Evolutionary conservation across 2,113 vertebrate species (phyloP).

Genomic region (Sylvia atricapilla): DNA sequence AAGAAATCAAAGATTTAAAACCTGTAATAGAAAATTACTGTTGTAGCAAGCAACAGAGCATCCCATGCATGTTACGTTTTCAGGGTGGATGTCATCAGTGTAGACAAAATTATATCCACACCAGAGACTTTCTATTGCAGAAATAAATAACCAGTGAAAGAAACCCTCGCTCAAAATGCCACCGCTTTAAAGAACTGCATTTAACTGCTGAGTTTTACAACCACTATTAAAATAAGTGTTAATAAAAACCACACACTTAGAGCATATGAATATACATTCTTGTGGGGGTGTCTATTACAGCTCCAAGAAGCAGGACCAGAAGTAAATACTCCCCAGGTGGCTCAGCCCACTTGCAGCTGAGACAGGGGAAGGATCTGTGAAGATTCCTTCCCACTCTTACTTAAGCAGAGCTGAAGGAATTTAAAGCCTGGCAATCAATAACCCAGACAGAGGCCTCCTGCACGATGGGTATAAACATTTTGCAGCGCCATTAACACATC

Average conservation of each 20-base stretch:
- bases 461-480: fast-evolving
- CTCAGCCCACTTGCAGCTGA: not conserved
- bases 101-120: not conserved
- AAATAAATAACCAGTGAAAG: not conserved
- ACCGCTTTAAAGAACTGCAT: not conserved
- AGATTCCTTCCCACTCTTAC: not conserved
- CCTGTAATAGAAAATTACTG: not conserved
- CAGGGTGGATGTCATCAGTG: fast-evolving
- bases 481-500: not conserved
- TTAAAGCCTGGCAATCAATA: not conserved
- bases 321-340: not conserved
- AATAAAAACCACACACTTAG: not conserved
- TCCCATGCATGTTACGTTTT: fast-evolving
- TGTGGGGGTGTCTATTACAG: not conserved
- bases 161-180: not conserved
- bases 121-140: not conserved
- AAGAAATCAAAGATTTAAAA: not conserved
- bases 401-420: not conserved
- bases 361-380: not conserved
- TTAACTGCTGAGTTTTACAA: conserved; percentile 11
- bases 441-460: not conserved
- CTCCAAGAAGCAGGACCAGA: not conserved
- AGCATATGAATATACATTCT: not conserved
- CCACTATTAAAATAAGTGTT: not conserved
- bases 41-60: not conserved